Conservation (phyloP, 2,888 invertebrate genomes). For the Himalopsyche kuldschensis region DNA sequence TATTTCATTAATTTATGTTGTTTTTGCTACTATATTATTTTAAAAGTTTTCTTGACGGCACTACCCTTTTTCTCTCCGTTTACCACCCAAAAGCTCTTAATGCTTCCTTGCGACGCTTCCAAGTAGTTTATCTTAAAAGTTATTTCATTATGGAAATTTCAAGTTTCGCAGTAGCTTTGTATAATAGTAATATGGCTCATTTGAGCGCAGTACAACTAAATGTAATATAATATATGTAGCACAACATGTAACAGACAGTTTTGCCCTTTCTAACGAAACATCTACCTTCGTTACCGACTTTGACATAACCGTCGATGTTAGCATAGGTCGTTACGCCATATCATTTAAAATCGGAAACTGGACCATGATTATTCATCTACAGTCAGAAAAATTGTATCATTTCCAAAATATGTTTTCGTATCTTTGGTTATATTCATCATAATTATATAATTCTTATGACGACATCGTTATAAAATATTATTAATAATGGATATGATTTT, state of each 20-base stretch:
- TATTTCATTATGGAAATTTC: constrained; percentile 32
- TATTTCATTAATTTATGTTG: too few species aligned
- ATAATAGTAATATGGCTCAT: neutral
- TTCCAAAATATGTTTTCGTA: too few species aligned
- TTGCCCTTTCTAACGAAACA: neutral
- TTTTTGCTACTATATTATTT: too few species aligned
- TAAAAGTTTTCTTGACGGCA: neutral
- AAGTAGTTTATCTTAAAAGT: constrained; percentile 26
- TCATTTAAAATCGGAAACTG: neutral
- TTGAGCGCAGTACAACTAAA: neutral
- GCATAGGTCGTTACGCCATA: neutral
- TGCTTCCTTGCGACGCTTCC: constrained; percentile 18
- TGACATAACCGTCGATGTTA: neutral
- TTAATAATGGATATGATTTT: too few species aligned
- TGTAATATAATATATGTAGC: neutral
- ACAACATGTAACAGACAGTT: neutral
- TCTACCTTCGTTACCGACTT: neutral
- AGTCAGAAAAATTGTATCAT: too few species aligned
- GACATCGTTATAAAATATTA: too few species aligned
- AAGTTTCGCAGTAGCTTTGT: constrained; percentile 10
- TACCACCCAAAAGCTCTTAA: constrained; percentile 9
- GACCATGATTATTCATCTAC: neutral
- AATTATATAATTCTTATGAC: too few species aligned
- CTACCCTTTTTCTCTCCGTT: neutral
- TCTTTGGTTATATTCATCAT: too few species aligned